Conservation (phyloP, 2,797 vertebrate genomes). For the Lophius americanus region DNA sequence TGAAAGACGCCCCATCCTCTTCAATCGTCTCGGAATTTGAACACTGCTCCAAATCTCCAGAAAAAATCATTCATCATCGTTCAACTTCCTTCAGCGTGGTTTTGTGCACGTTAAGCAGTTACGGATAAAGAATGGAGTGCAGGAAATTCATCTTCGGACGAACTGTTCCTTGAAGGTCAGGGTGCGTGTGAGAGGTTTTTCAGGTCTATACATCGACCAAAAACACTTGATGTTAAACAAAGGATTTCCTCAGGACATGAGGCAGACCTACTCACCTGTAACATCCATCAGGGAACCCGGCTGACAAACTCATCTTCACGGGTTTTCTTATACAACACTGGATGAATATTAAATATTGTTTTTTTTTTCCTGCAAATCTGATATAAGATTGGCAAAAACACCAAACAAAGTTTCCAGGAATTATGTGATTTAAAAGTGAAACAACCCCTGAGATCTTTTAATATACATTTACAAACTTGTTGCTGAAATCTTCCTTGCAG, state of each 20-base stretch:
- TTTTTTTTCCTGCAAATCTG: background rate
- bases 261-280: slow-evolving; percentile 61
- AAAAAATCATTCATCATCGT: too few species aligned
- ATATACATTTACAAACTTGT: too few species aligned
- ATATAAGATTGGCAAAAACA: background rate
- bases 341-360: slow-evolving; percentile 22
- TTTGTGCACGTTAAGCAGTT: too few species aligned
- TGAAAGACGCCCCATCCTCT: too few species aligned
- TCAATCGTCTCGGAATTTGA: too few species aligned
- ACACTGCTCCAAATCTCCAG: too few species aligned
- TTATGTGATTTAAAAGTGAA: background rate
- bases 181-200: slow-evolving; percentile 10
- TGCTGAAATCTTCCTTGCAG: background rate
- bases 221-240: slow-evolving; percentile 66
- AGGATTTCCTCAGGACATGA: slow-evolving; percentile 74
- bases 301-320: slow-evolving; percentile 1
- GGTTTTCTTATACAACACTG: slow-evolving; percentile 23
- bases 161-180: background rate
- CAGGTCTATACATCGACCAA: slow-evolving; percentile 40
- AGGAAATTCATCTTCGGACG: too few species aligned
- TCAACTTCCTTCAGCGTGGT: too few species aligned
- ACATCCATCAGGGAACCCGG: slow-evolving; percentile 37
- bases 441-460: background rate
- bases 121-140: too few species aligned
- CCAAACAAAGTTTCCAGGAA: background rate